These are phyloP conservation scores for Epinephelus cyanopodus DNA, from an alignment of 2,113 vertebrate genomes.

Conservation along the genomic window DNA sequence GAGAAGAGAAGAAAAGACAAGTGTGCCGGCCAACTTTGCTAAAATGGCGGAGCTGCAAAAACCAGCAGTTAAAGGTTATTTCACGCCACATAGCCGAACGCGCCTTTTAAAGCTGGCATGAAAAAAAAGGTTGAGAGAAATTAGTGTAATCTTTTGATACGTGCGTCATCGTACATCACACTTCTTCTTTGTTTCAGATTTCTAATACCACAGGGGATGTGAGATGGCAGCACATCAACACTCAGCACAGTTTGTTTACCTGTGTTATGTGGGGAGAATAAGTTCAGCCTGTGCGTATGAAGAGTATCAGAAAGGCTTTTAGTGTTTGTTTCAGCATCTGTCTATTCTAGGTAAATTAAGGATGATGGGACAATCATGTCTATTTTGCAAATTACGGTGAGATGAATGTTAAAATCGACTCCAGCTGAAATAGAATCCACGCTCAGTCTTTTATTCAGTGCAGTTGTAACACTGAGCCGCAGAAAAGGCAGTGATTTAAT, in stretches of 20 bases:
- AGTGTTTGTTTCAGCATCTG: background rate
- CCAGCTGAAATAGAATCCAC: background rate
- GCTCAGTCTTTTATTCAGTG: constrained; percentile 5
- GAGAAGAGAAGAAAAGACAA: background rate
- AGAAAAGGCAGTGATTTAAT: constrained; percentile 43
- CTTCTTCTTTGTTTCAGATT: constrained; percentile 49
- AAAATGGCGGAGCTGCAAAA: constrained; percentile 19
- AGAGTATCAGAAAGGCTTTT: background rate
- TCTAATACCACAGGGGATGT: constrained; percentile 15
- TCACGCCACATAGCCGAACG: constrained; percentile 14
- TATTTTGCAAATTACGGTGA: background rate
- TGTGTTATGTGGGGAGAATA: background rate
- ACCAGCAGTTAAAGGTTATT: constrained; percentile 41
- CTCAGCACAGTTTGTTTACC: constrained; percentile 32
- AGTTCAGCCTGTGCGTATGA: background rate
- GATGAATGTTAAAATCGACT: constrained; percentile 2
- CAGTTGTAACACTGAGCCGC: background rate
- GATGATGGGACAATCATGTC: background rate
- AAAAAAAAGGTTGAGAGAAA: constrained; percentile 31
- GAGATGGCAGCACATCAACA: constrained; percentile 33
- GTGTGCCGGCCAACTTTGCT: constrained; percentile 27
- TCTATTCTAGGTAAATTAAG: background rate
- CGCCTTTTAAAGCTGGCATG: constrained; percentile 14
- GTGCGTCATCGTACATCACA: constrained; percentile 12
- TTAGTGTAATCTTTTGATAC: constrained; percentile 53